phyloP scores from a whole-genome alignment of 2,113 vertebrate species.

The Myocastor coypus region DNA sequence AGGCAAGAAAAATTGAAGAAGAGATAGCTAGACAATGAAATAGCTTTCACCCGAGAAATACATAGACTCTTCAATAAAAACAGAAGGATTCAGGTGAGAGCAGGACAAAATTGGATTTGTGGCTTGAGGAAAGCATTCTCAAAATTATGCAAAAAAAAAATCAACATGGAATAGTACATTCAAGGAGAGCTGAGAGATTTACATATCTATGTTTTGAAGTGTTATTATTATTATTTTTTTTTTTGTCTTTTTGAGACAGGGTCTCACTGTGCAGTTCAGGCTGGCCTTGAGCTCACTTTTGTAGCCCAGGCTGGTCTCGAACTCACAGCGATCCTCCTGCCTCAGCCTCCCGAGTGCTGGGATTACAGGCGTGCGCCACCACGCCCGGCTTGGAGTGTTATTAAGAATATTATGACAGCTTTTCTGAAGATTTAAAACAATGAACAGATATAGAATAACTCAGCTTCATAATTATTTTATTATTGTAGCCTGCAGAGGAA shows the following conservation, averaged over 20 bases:
- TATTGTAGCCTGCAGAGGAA: not conserved
- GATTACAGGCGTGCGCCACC: too few relatives aligned
- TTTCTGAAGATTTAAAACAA: conserved; percentile 2
- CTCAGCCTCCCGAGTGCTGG: too few relatives aligned
- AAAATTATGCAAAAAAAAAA: not conserved
- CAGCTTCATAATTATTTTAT: not conserved
- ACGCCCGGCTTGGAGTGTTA: not conserved
- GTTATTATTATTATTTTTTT: too few relatives aligned
- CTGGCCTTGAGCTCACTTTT: too few relatives aligned
- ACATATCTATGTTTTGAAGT: not conserved
- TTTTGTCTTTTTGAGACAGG: too few relatives aligned
- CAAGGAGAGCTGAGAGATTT: not conserved
- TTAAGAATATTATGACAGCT: not conserved
- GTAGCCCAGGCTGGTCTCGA: too few relatives aligned
- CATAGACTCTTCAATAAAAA: not conserved
- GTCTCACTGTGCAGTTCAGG: too few relatives aligned
- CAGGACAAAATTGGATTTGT: not conserved
- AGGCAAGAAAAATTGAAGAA: not conserved
- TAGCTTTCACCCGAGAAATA: accelerated
- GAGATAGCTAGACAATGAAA: not conserved
- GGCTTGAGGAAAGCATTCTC: not conserved
- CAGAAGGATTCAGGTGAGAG: not conserved
- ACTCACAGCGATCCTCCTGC: too few relatives aligned
- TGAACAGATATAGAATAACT: not conserved
- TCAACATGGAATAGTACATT: not conserved